Evolutionary conservation across 2,797 vertebrate genomes (phyloP).

Genomic region (Octomys mimax): DNA sequence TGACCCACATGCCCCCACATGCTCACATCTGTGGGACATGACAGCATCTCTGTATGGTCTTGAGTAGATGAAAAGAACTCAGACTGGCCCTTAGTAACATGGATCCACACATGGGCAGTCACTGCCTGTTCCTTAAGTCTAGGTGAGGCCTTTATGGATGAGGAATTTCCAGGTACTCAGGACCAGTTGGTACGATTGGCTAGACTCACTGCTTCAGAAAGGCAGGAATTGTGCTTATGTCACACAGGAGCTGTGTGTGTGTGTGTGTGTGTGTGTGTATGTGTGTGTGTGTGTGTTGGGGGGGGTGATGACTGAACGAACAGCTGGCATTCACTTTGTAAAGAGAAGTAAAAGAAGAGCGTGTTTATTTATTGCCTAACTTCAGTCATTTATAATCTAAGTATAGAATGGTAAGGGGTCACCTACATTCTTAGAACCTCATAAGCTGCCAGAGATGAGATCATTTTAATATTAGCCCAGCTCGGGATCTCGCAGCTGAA

Average conservation of each 20-base stretch:
- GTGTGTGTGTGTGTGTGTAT: neutral
- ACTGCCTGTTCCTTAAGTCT: neutral
- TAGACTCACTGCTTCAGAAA: neutral
- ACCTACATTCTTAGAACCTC: constrained; percentile 20
- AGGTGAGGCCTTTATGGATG: neutral
- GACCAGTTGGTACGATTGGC: neutral
- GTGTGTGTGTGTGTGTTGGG: too few relatives aligned
- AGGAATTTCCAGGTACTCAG: neutral
- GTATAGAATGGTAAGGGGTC: constrained; percentile 2
- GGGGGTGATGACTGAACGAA: neutral
- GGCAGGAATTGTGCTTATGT: neutral
- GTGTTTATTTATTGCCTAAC: constrained; percentile 36
- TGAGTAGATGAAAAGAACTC: neutral
- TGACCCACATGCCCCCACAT: neutral
- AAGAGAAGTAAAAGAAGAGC: neutral
- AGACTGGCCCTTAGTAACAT: neutral
- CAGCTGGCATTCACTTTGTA: neutral
- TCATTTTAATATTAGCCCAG: neutral
- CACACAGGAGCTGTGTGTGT: rapidly evolving
- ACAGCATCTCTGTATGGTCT: neutral
- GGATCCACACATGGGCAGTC: neutral
- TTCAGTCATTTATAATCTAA: constrained; percentile 19
- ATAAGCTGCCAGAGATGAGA: neutral
- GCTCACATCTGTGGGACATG: neutral
- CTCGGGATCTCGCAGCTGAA: neutral